Conservation (phyloP, 2,797 vertebrate genomes). For the Sebastes reedi region DNA sequence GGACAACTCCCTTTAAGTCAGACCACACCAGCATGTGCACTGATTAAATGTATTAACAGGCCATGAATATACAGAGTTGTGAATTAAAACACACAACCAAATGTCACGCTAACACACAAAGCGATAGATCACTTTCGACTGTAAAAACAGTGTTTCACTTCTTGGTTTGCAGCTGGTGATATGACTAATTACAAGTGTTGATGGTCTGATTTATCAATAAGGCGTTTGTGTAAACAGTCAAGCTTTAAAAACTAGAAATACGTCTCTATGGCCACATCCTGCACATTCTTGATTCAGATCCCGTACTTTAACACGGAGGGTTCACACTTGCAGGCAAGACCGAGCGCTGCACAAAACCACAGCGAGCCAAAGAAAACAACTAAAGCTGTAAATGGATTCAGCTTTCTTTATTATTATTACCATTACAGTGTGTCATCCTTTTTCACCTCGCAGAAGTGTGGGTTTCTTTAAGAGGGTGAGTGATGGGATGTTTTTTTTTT, state of each 20-base stretch:
- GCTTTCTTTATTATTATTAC: constrained; percentile 60
- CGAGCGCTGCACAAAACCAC: constrained; percentile 17
- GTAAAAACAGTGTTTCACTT: constrained; percentile 22
- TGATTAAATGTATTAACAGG: constrained; percentile 18
- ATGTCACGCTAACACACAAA: constrained; percentile 15
- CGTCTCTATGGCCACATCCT: constrained; percentile 50
- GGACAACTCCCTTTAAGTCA: constrained; percentile 13
- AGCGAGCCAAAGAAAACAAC: constrained; percentile 76
- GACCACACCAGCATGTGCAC: neutral
- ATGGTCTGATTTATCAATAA: constrained; percentile 62
- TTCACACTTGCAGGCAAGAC: constrained; percentile 50
- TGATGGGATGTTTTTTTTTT: constrained; percentile 6
- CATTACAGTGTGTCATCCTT: constrained; percentile 61
- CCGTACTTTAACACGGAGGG: constrained; percentile 49
- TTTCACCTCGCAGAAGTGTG: constrained; percentile 27
- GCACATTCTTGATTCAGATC: constrained; percentile 63
- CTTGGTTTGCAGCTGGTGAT: constrained; percentile 23
- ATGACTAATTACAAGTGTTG: constrained; percentile 55
- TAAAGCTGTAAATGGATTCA: constrained; percentile 57
- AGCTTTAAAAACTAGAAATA: constrained; percentile 40
- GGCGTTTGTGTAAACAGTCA: constrained; percentile 47
- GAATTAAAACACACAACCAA: neutral
- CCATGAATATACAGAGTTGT: neutral
- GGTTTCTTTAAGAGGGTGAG: neutral
- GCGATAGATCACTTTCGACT: neutral